Evolutionary conservation across 2,113 vertebrate species (phyloP), one percentile per base, ranked within the genome.

Genomic region (Takifugu bimaculatus): DNA sequence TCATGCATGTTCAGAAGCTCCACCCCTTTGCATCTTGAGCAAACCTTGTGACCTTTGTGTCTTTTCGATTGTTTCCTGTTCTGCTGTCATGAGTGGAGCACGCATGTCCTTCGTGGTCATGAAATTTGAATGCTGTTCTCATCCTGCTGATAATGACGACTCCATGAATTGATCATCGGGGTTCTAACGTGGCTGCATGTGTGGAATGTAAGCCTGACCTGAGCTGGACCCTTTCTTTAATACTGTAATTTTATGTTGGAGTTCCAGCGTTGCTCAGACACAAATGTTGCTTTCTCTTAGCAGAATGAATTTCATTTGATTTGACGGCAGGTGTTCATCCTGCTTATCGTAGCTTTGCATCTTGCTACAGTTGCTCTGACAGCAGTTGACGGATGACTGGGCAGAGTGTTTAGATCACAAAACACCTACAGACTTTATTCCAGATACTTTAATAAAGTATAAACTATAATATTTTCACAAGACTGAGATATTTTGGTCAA

Each of bases 1-100:
- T 75, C 68, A 74, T 86, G 85, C 87, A 90, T 88, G 87, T 60
- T 62, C 57, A 13, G 5, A 66, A 65, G 75, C 78, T 82, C 75
- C 75, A 74, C 74, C 49, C 72, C 57, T 76, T 48, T 86, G 84
- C 84, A 85, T 86, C 84, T 63, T 84, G 81, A 73, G 39, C 42
- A 2, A 73, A 39, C 79, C 44, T 55, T 80, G 79, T 87, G 78
- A 63, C 66, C 57, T 58, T 13, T 60, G 57, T 83, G 64, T 81
- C 58, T 58, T 50, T 61, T 58, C 75, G 57, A 63, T 25, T 29
- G 42, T 74, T 61, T 39, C 56, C 50, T 60, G 60, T 25, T 74
- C 64, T 79, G 75, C 66, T 58, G 25, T 65, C 64, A 66, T 42
- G 77, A 83, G 68, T 82, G 54, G 29, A 50, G 42, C 25, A 35